A percentile compares a stretch with the other conserved stretches of the same genome.
Evolutionary conservation across 2,888 invertebrate genomes (phyloP).

Genomic region (Ametastegia equiseti): DNA sequence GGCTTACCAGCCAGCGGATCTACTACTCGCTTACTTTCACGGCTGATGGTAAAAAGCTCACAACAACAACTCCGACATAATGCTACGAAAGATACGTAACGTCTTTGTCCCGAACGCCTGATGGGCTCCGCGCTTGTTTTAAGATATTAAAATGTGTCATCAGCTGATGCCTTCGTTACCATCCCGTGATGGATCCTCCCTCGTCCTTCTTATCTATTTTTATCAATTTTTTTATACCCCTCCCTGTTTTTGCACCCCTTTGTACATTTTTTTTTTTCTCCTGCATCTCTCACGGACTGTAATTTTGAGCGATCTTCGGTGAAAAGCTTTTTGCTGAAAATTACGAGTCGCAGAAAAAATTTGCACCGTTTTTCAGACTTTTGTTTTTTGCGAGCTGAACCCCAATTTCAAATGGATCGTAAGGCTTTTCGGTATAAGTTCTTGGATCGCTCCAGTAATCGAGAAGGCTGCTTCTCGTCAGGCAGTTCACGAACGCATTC

Average conservation of each 20-base stretch:
- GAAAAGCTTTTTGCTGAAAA: neutral
- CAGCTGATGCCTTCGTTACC: slow-evolving; percentile 73
- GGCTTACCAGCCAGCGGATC: slow-evolving; percentile 47
- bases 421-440: slow-evolving; percentile 33
- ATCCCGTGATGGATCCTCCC: slow-evolving; percentile 58
- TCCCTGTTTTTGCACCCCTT: slow-evolving; percentile 49
- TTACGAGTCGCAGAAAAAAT: neutral
- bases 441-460: slow-evolving; percentile 37
- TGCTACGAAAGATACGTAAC: slow-evolving; percentile 16
- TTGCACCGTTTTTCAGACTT: neutral
- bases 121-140: slow-evolving; percentile 62
- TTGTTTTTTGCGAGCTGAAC: neutral
- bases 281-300: slow-evolving; percentile 52
- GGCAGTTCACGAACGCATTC: slow-evolving; percentile 56
- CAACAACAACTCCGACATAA: slow-evolving; percentile 10
- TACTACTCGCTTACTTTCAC: neutral
- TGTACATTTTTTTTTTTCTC: slow-evolving; percentile 53
- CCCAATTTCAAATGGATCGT: neutral
- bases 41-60: no score
- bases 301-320: slow-evolving; percentile 48
- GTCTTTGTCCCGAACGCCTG: slow-evolving; percentile 39
- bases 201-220: slow-evolving; percentile 48
- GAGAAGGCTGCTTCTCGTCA: slow-evolving; percentile 50
- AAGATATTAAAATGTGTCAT: slow-evolving; percentile 75
- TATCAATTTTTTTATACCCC: neutral